Evolutionary conservation across 1,140 invertebrate genomes (phyloP).

Genomic region (Dreissena polymorpha): DNA sequence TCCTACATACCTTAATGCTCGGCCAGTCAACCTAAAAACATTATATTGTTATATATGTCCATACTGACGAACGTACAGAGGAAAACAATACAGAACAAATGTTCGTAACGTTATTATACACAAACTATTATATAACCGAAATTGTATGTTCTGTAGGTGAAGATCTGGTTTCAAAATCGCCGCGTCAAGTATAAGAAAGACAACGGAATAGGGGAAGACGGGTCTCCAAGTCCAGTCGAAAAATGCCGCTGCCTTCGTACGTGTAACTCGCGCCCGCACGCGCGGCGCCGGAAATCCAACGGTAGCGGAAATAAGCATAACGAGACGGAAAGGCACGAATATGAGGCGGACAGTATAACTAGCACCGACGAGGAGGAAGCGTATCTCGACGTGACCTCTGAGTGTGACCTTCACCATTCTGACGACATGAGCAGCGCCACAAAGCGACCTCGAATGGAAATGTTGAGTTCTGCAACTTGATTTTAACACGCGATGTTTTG

Average conservation of each 20-base stretch:
- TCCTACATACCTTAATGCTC: too few species aligned
- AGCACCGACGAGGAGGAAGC: conserved; percentile 47
- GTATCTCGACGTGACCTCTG: conserved; percentile 40
- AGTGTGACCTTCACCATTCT: conserved; percentile 19
- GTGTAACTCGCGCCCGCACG: conserved; percentile 60
- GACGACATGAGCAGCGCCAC: background rate
- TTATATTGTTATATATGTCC: too few species aligned
- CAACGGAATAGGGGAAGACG: conserved; percentile 34
- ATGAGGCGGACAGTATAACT: conserved; percentile 23
- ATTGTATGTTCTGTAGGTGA: conserved; percentile 82
- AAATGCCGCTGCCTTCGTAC: conserved; percentile 82
- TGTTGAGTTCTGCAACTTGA: too few species aligned
- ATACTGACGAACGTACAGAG: too few species aligned
- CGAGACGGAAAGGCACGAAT: background rate
- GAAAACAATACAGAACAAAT: too few species aligned
- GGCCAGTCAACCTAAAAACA: too few species aligned
- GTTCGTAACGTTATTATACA: too few species aligned
- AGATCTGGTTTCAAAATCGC: conserved; percentile 95
- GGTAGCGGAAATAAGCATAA: background rate
- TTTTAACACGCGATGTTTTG: background rate
- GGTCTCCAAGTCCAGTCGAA: conserved; percentile 70
- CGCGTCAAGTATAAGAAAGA: conserved; percentile 96
- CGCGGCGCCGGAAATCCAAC: background rate
- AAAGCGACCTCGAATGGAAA: background rate
- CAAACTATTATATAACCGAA: too few species aligned